Percentiles rank a stretch among this genome's conserved stretches.
phyloP scores from a whole-genome alignment of 2,113 vertebrate genomes.

The western clawed frog (Xenopus tropicalis) region DNA sequence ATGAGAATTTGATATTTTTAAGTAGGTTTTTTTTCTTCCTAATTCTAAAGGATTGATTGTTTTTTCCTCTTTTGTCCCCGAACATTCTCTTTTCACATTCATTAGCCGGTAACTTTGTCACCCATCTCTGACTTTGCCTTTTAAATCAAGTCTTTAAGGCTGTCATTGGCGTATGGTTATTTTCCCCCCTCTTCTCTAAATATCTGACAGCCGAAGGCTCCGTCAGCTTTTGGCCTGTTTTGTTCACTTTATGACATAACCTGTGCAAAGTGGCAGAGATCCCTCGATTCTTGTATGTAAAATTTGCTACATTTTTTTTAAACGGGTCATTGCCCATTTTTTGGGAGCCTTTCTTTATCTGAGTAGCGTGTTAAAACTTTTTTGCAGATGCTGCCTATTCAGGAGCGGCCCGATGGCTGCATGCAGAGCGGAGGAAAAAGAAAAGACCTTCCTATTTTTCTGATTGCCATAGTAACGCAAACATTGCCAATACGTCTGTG shows the following conservation, averaged over 20 bases:
- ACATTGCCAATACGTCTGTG: constrained; percentile 81
- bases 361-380: constrained; percentile 87
- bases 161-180: constrained; percentile 73
- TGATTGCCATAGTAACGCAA: constrained; percentile 95
- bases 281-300: constrained; percentile 80
- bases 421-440: constrained; percentile 85
- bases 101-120: constrained; percentile 80
- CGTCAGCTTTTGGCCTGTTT: constrained; percentile 76
- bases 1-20: too few species aligned
- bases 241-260: constrained; percentile 84
- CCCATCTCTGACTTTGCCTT: constrained; percentile 78
- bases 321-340: constrained; percentile 99
- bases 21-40: constrained; percentile 69
- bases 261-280: constrained; percentile 79
- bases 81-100: constrained; percentile 72
- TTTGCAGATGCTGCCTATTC: constrained; percentile 97
- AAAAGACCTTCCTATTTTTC: constrained; percentile 80
- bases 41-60: constrained; percentile 81
- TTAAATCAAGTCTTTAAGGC: constrained; percentile 76
- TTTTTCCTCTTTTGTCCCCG: constrained; percentile 80
- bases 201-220: constrained; percentile 76
- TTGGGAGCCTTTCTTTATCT: constrained; percentile 80
- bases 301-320: constrained; percentile 91
- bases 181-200: constrained; percentile 59
- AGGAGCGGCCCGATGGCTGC: constrained; percentile 88